phyloP scores from a whole-genome alignment of 2,797 vertebrate genomes.

The Remorina albescens region DNA sequence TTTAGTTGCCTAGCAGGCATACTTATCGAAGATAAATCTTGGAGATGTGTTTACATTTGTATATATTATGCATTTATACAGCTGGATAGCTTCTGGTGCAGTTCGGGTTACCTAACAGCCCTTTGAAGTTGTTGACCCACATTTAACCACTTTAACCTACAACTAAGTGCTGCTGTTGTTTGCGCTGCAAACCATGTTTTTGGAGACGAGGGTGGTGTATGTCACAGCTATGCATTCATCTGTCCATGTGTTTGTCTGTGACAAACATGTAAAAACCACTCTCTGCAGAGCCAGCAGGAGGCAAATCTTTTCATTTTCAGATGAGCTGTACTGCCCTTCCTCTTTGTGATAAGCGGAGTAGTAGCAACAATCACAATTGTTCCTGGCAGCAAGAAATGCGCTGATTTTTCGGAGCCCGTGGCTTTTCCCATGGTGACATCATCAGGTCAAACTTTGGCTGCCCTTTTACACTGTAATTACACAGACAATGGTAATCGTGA shows the following conservation, averaged over 20 bases:
- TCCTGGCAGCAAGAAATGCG: constrained; percentile 16
- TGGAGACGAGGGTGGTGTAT: constrained; percentile 9
- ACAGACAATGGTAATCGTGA: constrained; percentile 45
- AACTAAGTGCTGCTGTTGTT: constrained; percentile 32
- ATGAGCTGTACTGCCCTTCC: constrained; percentile 14
- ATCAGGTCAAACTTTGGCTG: constrained; percentile 44
- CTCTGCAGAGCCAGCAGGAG: constrained; percentile 5
- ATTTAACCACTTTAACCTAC: constrained; percentile 43
- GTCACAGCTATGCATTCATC: constrained; percentile 30
- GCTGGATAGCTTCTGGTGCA: constrained; percentile 66
- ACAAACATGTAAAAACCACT: constrained; percentile 42
- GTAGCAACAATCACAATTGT: constrained; percentile 6
- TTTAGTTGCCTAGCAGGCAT: constrained; percentile 76
- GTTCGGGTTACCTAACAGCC: constrained; percentile 36
- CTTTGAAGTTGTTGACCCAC: constrained; percentile 44
- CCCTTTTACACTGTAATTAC: constrained; percentile 38
- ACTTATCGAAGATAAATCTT: constrained; percentile 74
- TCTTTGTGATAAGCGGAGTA: constrained; percentile 9
- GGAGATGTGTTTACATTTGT: constrained; percentile 72
- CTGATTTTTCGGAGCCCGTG: constrained; percentile 25
- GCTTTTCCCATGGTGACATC: constrained; percentile 39
- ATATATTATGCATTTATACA: constrained; percentile 63
- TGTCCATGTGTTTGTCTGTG: constrained; percentile 39
- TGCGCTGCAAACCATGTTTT: constrained; percentile 22
- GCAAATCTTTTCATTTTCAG: constrained; percentile 20